Base-by-base conservation (phyloP, 2,888 invertebrate species). In the Folsomia candida region DNA sequence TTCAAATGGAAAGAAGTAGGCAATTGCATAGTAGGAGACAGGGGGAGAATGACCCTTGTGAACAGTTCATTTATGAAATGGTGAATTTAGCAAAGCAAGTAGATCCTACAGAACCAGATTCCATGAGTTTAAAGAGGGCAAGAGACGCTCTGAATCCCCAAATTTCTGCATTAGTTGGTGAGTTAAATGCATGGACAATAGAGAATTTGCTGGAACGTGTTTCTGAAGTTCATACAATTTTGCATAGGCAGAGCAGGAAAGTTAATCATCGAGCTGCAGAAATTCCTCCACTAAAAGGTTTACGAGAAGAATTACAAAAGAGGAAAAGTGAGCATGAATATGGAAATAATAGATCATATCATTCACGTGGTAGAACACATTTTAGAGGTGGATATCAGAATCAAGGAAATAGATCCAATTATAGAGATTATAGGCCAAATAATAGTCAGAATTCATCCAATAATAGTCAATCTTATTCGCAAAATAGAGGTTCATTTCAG, bases 41-140 rank as follows among this genome's bases (percentile, higher is more conserved):
- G n/a, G 9, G 20, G 6, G 9, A 20, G 9, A 22, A 57, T 6
- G 57, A 57, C n/a, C 22, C 57, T 6, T 11, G 14, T 20, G 57
- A 57, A 57, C 22, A 60, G 26, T 60, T 60, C n/a, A 26, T 60
- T 60, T 60, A 24, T 26, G 60, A 60, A 25, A 60, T 60, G 60
- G 14, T 60, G 4, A 60, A 60, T 26, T n/a, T 60, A 4, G 60
- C 60, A 25, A 60, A 60, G n/a, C 60, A 60, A 60, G 60, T 60
- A 11, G 26, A 60, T 26, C 25, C 26, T 9, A 20, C 24, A 9
- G 60, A 60, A 60, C n/a, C 60, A 25, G 60, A 60, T 60, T 9
- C 4, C 25, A 26, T 26, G 6, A 24, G 6, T 9, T 26, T 60
- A 60, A 26, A 9, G 22, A 20, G 60, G 6, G 26, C 26, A 25